These are phyloP conservation scores for Tillus elongatus DNA, from an alignment of 2,888 invertebrate species.

Conservation along the genomic window DNA sequence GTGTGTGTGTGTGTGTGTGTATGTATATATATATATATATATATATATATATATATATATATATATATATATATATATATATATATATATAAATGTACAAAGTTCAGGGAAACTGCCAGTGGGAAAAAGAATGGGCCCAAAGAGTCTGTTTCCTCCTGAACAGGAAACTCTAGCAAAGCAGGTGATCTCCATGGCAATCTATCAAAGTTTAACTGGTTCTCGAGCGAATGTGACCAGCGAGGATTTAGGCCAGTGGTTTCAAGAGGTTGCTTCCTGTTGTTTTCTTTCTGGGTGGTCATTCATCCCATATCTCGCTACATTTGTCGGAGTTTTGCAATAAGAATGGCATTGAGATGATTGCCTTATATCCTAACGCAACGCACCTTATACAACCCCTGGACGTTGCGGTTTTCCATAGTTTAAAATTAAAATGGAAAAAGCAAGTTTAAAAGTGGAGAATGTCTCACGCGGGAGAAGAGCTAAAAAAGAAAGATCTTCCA, in stretches of 20 bases:
- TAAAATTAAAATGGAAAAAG: not conserved
- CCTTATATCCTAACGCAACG: slow-evolving; percentile 4
- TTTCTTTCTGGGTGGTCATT: slow-evolving; percentile 2
- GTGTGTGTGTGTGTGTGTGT: no score
- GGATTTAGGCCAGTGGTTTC: slow-evolving; percentile 1
- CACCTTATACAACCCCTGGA: slow-evolving; percentile 2
- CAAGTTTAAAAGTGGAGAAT: slow-evolving; percentile 3
- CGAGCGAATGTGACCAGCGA: slow-evolving; percentile 3
- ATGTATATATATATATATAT: no score
- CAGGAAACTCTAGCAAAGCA: slow-evolving; percentile 4
- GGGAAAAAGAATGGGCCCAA: slow-evolving; percentile 4
- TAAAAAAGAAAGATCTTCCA: slow-evolving; percentile 2
- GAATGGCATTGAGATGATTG: slow-evolving; percentile 3
- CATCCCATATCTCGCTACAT: not conserved
- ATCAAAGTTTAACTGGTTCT: not conserved
- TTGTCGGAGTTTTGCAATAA: no score
- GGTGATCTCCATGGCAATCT: slow-evolving; percentile 4
- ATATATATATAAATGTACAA: no score
- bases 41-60: no score
- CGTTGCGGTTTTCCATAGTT: slow-evolving; percentile 4
- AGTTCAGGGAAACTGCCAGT: no score
- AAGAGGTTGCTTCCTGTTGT: slow-evolving; percentile 2
- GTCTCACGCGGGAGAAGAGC: slow-evolving; percentile 4
- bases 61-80: no score
- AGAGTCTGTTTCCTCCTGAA: not conserved